Evolutionary conservation across 2,113 vertebrate genomes (phyloP), one percentile per base, ranked within the genome.

Genomic region (Ailurus styani): DNA sequence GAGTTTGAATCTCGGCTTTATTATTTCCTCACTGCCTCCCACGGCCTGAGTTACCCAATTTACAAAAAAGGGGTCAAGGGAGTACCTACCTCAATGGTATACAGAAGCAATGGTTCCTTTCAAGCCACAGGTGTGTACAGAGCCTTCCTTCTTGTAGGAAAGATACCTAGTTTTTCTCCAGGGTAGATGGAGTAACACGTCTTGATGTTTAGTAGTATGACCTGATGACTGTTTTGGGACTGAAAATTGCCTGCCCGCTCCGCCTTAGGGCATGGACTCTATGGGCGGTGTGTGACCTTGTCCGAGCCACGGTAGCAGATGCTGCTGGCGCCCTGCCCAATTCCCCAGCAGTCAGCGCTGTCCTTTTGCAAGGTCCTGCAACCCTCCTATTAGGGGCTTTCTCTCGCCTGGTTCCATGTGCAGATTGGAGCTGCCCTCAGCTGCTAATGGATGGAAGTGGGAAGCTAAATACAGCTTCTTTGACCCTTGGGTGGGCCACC

Each of bases 301-400:
- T 31, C 42, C 5, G 12, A 55, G 18, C 40, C 45, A 1, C 1
- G 7, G 31, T 2, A 29, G 78, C 42, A 4, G 75, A 37, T 0
- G 23, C 29, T 54, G 68, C 18, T 7, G 34, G 57, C 5, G 10
- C 21, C 85, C 34, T 47, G 37, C 45, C 52, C 68, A 0, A 2
- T 2, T 23, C 6, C 78, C 78, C 31, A 2, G 37, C 18, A 3
- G 31, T 27, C 25, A 1, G 14, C 0, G 29, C 54, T 1, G 0
- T 45, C 17, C 79, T 52, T 45, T 50, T 14, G 31, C 2, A 10
- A 18, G 17, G 15, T n/a, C 62, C 87, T 0, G 7, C 11, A 17
- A 7, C 12, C 68, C 23, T 94, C 77, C 1, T 3, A 11, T 31
- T 31, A 6, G 34, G 60, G 72, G 70, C 45, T 66, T 55, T n/a